A percentile compares a stretch with the other conserved stretches of the same genome.
Conservation (phyloP, 2,888 invertebrate species). For the Drosophila anomelani region DNA sequence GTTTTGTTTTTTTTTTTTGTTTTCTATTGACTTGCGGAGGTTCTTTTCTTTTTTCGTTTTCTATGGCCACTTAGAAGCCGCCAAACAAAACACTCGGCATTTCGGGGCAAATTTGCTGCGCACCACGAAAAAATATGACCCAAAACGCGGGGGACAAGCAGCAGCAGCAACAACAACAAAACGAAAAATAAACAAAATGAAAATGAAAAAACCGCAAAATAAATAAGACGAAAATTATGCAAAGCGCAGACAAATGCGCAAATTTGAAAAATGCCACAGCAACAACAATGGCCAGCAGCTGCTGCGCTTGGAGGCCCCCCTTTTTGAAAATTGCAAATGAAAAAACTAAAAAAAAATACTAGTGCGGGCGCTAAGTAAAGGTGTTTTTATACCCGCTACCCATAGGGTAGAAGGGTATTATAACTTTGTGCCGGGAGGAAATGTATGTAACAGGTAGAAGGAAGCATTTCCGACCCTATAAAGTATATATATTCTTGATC, state of each 20-base stretch:
- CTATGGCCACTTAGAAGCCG: slow-evolving; percentile 57
- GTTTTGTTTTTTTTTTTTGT: slow-evolving; percentile 22
- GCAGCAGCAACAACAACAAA: slow-evolving; percentile 1
- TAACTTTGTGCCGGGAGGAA: too few relatives aligned
- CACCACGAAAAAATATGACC: slow-evolving; percentile 59
- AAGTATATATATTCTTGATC: too few relatives aligned
- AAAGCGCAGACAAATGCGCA: slow-evolving; percentile 75
- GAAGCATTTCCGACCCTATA: too few relatives aligned
- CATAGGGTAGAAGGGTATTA: too few relatives aligned
- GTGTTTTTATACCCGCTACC: too few relatives aligned
- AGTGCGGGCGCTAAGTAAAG: slow-evolving; percentile 5
- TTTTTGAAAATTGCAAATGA: slow-evolving; percentile 1
- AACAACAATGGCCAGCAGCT: slow-evolving; percentile 52
- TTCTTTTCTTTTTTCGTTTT: slow-evolving; percentile 26
- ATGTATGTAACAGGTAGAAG: too few relatives aligned
- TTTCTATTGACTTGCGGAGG: slow-evolving; percentile 33
- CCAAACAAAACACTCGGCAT: slow-evolving; percentile 50
- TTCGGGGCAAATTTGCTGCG: slow-evolving; percentile 64
- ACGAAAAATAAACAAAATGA: slow-evolving; percentile 30
- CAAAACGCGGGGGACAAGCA: slow-evolving; percentile 45
- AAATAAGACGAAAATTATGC: slow-evolving; percentile 73
- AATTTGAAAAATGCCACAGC: slow-evolving; percentile 75
- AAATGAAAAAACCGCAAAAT: slow-evolving; percentile 37
- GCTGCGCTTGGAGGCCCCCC: slow-evolving; percentile 53
- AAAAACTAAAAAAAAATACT: slow-evolving; percentile 8